Base-by-base conservation (phyloP, 1,140 invertebrate genomes). In the Uloborus diversus region DNA sequence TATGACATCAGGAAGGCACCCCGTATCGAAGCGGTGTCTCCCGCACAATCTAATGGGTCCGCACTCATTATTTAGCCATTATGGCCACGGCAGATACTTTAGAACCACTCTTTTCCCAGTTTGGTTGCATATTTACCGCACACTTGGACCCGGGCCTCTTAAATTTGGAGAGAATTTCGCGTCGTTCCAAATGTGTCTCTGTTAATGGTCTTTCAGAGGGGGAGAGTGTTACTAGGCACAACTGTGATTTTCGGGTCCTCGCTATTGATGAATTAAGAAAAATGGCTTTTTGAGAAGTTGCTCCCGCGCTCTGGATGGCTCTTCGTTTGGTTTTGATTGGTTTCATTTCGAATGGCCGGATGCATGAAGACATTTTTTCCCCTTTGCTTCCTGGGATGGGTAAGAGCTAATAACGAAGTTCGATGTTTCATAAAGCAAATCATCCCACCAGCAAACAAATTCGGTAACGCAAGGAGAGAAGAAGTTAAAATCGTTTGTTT, bases 101-200 rank as follows among this genome's bases (percentile, higher is more conserved):
- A 69, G 32, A n/a, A 37, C 64, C 13, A 25, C 27, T n/a, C 32
- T 25, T 27, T 5, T 23, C 23, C 64, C 42, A 5, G 3, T 47
- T 32, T 20, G 17, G n/a, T 35, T 17, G 64, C 49, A 69, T 69
- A 69, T 69, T 69, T 69, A 69, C 66, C 66, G 66, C 66, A 69
- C 66, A 69, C 66, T 69, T 69, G 66, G 66, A 69, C 66, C 66
- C 66, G 11, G 35, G 42, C 32, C 66, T 69, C 66, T 69, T 69
- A 69, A 69, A 69, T 69, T 69, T 56, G 28, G 37, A 32, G 66
- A 66, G 42, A 56, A 28, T 28, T 23, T 33, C 30, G 7, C 66
- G 25, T 27, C 17, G 33, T 51, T 28, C 37, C 25, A 66, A 66
- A 66, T 66, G 64, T 66, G 47, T 69, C 23, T 56, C 66, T 56